A percentile compares a stretch with the other conserved stretches of the same genome.
Evolutionary conservation across 1,140 invertebrate species (phyloP).

Genomic region (Drosophila trapezifrons): DNA sequence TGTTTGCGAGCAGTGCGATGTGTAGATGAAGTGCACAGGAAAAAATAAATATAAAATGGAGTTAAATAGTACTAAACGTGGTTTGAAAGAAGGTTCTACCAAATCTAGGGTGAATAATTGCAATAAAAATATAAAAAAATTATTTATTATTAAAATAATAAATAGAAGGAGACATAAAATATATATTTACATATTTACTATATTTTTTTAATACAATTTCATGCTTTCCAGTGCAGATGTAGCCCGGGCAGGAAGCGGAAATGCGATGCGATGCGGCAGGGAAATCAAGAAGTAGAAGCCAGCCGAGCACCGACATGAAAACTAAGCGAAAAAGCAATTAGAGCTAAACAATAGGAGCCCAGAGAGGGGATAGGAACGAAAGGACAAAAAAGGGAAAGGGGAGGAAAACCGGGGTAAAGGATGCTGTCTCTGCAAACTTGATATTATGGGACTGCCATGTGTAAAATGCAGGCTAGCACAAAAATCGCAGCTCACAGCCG

Average conservation of each 20-base stretch:
- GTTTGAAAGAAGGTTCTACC: background rate
- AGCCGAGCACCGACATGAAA: conserved; percentile 59
- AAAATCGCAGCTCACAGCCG: conserved; percentile 44
- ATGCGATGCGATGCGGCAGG: conserved; percentile 63
- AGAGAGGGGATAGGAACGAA: background rate
- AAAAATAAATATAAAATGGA: background rate
- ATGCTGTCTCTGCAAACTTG: conserved; percentile 69
- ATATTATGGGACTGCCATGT: conserved; percentile 67
- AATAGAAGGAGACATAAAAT: background rate
- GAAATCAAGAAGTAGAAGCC: conserved; percentile 61
- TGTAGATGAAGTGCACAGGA: background rate
- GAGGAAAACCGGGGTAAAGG: conserved; percentile 6
- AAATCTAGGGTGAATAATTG: no score
- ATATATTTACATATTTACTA: background rate
- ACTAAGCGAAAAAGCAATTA: conserved; percentile 78
- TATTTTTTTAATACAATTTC: no score
- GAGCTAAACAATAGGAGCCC: conserved; percentile 62
- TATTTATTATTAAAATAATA: background rate
- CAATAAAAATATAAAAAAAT: background rate
- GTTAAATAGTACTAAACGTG: background rate
- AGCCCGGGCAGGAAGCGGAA: conserved; percentile 36
- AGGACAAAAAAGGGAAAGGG: background rate
- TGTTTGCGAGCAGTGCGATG: background rate
- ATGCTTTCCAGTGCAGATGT: background rate
- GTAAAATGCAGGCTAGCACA: conserved; percentile 68